phyloP scores from a whole-genome alignment of 2,888 invertebrate genomes.

The Andrena bucephala region DNA sequence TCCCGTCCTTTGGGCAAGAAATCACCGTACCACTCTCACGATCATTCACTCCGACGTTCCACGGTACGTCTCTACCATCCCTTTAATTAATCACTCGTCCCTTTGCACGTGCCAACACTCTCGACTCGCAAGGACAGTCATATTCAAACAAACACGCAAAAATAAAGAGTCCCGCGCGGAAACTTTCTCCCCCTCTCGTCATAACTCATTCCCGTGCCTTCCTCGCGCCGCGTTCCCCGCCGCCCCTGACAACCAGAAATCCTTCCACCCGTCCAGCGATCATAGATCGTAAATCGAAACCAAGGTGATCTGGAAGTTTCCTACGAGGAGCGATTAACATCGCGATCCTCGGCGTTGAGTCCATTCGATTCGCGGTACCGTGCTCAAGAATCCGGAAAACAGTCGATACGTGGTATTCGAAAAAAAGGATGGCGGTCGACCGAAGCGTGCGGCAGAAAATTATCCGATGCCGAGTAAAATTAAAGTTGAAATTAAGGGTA shows the following conservation, averaged over 20 bases:
- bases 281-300: background rate
- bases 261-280: background rate
- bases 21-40: constrained; percentile 47
- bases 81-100: constrained; percentile 56
- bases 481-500: too few species aligned
- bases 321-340: constrained; percentile 17
- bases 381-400: constrained; percentile 16
- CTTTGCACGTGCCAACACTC: constrained; percentile 54
- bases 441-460: too few species aligned
- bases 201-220: constrained; percentile 43
- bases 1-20: constrained; percentile 45
- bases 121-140: constrained; percentile 1
- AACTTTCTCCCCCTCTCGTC: constrained; percentile 14
- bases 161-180: constrained; percentile 37
- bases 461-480: too few species aligned
- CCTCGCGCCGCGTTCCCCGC: background rate
- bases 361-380: constrained; percentile 6
- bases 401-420: background rate
- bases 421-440: too few species aligned
- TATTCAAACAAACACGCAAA: constrained; percentile 42
- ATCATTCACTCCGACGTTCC: constrained; percentile 51
- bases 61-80: constrained; percentile 42
- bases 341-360: background rate
- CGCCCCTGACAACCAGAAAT: background rate
- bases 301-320: constrained; percentile 25